Evolutionary conservation across 2,113 vertebrate species (phyloP).

Genomic region (Todiramphus chloris): DNA sequence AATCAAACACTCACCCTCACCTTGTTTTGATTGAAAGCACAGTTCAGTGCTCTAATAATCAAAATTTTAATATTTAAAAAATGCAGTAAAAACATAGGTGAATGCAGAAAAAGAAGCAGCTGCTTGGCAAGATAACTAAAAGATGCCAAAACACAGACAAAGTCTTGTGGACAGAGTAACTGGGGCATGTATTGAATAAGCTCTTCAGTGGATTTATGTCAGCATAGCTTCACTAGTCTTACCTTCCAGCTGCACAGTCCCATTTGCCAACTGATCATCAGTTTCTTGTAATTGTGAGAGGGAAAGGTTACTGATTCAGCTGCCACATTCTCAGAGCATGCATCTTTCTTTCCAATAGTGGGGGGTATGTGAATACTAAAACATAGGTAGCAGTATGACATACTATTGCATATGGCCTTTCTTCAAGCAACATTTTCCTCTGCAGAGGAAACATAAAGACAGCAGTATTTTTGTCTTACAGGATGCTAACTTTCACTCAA

Average conservation of each 20-base stretch:
- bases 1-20: background rate
- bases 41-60: background rate
- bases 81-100: background rate
- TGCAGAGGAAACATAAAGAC: background rate
- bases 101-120: background rate
- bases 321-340: background rate
- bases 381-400: background rate
- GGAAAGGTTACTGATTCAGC: background rate
- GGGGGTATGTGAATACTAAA: background rate
- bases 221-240: background rate
- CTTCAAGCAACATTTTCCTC: background rate
- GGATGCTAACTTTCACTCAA: background rate
- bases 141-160: background rate
- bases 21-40: background rate
- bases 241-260: background rate
- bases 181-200: background rate
- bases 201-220: background rate
- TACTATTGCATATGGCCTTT: background rate
- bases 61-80: background rate
- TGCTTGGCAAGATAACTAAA: background rate
- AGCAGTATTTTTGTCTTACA: background rate
- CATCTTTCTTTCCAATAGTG: background rate
- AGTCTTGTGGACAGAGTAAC: background rate
- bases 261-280: background rate
- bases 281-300: background rate